Conservation (phyloP, 1,140 invertebrate genomes). For the Anastrepha obliqua region DNA sequence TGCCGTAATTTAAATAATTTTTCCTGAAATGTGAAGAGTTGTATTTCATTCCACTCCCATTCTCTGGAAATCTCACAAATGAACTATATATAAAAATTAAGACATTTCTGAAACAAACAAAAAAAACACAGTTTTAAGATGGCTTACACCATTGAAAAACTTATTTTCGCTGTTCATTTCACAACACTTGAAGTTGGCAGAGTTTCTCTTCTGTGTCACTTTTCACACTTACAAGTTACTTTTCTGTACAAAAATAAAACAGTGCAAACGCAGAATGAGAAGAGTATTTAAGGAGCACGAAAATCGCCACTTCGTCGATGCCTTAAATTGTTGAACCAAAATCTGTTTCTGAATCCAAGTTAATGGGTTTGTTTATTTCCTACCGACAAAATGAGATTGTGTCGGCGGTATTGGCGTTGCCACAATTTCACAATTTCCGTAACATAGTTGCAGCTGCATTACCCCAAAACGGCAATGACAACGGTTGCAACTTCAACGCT, state of each 20-base stretch:
- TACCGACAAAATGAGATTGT: neutral
- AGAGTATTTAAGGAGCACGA: neutral
- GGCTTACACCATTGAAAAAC: neutral
- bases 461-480: neutral
- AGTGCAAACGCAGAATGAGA: neutral
- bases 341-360: conserved; percentile 34
- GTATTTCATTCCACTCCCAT: too few relatives aligned
- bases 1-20: too few relatives aligned
- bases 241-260: neutral
- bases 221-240: neutral
- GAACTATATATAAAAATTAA: too few relatives aligned
- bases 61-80: too few relatives aligned
- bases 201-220: neutral
- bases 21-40: too few relatives aligned
- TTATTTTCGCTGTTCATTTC: neutral
- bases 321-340: conserved; percentile 36
- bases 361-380: conserved; percentile 33
- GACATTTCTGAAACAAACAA: too few relatives aligned
- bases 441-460: neutral
- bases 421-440: conserved; percentile 35
- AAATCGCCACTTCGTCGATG: conserved; percentile 18
- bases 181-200: neutral
- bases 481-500: neutral
- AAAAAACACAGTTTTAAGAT: neutral
- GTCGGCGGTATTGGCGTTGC: conserved; percentile 3